phyloP scores from a whole-genome alignment of 1,140 invertebrate genomes.

The Drosophila repletoides region DNA sequence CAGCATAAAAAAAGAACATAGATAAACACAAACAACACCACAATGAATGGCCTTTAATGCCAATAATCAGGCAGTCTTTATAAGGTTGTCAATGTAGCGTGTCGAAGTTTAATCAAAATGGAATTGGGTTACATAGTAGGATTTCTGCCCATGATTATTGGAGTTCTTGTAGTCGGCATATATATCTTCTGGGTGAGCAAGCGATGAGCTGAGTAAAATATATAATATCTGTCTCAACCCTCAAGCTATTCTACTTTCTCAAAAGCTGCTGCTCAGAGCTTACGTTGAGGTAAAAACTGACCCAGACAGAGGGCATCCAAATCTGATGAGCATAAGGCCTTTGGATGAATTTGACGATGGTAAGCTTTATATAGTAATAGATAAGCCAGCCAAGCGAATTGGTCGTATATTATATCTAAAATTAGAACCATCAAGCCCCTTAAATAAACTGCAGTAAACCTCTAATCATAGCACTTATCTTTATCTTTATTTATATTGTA shows the following conservation, averaged over 20 bases:
- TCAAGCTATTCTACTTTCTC: too few species aligned
- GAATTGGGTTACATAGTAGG: too few species aligned
- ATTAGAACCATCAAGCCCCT: slow-evolving; percentile 5
- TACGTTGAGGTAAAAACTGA: too few species aligned
- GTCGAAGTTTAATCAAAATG: not conserved
- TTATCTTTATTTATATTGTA: not conserved
- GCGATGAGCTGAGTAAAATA: too few species aligned
- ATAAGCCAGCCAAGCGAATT: not conserved
- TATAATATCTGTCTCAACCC: too few species aligned
- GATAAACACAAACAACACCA: not conserved
- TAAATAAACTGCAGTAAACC: slow-evolving; percentile 25
- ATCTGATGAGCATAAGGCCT: not conserved
- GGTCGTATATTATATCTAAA: slow-evolving; percentile 1
- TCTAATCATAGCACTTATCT: slow-evolving; percentile 10
- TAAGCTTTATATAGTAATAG: slow-evolving; percentile 3
- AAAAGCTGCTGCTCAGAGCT: too few species aligned
- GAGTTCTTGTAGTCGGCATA: too few species aligned
- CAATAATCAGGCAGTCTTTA: slow-evolving; percentile 1
- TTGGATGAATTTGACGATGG: not conserved
- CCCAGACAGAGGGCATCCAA: too few species aligned
- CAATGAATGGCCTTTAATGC: not conserved
- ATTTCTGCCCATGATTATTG: too few species aligned
- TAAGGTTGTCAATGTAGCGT: not conserved
- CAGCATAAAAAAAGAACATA: not conserved
- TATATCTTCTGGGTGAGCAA: too few species aligned